Evolutionary conservation across 2,797 vertebrate species (phyloP), one percentile per base, ranked within the genome.

Genomic region (Gallirallus australis): DNA sequence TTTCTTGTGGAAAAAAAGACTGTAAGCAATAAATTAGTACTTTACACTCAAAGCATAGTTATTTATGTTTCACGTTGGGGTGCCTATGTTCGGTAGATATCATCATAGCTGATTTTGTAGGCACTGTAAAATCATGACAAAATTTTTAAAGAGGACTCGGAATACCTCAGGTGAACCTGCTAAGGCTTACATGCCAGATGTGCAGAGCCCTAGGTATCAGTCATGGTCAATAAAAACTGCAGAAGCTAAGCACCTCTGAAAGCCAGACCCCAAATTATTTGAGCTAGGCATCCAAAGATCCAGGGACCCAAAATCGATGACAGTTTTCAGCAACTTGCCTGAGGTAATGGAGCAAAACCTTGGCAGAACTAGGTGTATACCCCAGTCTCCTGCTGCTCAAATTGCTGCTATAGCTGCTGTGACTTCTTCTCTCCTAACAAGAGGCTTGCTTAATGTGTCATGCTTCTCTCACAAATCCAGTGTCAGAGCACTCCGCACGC

Each of bases 261-360:
- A 96, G 40, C 82, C 79, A 94, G 69, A 81, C 42, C 53, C 42
- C 66, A 90, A 72, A 90, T 93, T 90, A 83, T 75, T 56, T 90
- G 66, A 88, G 79, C 50, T 72, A 78, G 72, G 59, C 70, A 63
- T 78, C 59, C 63, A 81, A 94, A 96, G 66, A 90, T n/a, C 37
- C 35, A 82, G 69, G 27, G 48, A 91, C 82, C 77, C 66, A 82
- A 93, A 91, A 95, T 23, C 9, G 0, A 72, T 94, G 79, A 76
- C 59, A 57, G 25, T 81, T 89, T 89, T 91, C 85, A 92, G 66
- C 50, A 92, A 75, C 80, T 82, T 96, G 80, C 93, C 95, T 81
- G 80, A 88, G 79, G 85, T 86, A 92, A 96, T 63, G 80, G 66
- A 94, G 85, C 87, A 93, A 91, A 93, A 83, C 59, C 60, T 72